phyloP scores from a whole-genome alignment of 2,888 invertebrate genomes.

The Lydus trimaculatus region DNA sequence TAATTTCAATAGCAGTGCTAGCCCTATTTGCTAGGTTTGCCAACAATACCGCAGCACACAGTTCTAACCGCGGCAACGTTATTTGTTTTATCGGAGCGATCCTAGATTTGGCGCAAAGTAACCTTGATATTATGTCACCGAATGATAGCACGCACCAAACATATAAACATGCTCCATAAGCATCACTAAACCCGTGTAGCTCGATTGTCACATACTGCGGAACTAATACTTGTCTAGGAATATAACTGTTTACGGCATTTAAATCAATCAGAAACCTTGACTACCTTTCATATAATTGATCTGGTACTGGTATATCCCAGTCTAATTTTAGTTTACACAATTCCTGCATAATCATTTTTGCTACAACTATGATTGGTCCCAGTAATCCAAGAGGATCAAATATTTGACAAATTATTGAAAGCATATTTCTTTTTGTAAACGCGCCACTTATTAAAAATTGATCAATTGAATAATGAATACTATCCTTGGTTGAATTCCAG shows the following conservation, averaged over 20 bases:
- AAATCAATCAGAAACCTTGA: constrained; percentile 9
- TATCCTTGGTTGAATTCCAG: too few relatives aligned
- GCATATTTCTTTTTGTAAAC: constrained; percentile 14
- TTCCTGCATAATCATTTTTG: constrained; percentile 17
- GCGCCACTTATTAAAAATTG: too few relatives aligned
- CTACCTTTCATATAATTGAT: constrained; percentile 15
- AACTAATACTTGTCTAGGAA: constrained; percentile 10
- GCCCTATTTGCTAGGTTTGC: constrained; percentile 24
- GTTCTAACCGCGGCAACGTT: constrained; percentile 34
- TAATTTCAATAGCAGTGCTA: constrained; percentile 16
- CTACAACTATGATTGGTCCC: constrained; percentile 12
- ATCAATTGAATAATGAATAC: too few relatives aligned
- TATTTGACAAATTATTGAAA: constrained; percentile 9
- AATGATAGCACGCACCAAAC: constrained; percentile 12
- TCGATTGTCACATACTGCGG: neutral
- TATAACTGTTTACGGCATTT: neutral
- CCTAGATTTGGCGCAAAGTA: constrained; percentile 33
- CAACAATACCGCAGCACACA: constrained; percentile 34
- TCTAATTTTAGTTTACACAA: constrained; percentile 12
- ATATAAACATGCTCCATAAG: constrained; percentile 34
- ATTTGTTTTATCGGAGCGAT: constrained; percentile 35
- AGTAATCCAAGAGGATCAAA: constrained; percentile 24
- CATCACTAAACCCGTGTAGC: constrained; percentile 23
- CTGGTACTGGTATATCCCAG: constrained; percentile 19
- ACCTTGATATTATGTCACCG: neutral